These are phyloP conservation scores for Brachionus manjavacas DNA, from an alignment of 1,140 invertebrate genomes.

Conservation along the genomic window DNA sequence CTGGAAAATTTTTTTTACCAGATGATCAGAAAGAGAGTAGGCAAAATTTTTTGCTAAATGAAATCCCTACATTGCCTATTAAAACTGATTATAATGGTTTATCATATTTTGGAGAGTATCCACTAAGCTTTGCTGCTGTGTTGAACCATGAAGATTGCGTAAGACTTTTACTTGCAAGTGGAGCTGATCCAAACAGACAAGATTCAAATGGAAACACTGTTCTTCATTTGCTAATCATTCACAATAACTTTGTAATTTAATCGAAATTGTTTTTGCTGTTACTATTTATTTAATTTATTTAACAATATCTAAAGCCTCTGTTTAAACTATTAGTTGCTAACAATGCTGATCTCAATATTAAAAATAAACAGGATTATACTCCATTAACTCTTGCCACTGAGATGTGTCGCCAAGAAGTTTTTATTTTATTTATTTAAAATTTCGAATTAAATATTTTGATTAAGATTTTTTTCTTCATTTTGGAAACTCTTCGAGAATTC, in stretches of 20 bases:
- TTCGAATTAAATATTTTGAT: neutral
- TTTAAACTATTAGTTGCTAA: slow-evolving; percentile 91
- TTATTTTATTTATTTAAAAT: neutral
- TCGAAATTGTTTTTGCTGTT: neutral
- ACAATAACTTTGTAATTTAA: slow-evolving; percentile 74
- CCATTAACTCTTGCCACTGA: slow-evolving; percentile 88
- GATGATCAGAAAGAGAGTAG: slow-evolving; percentile 91
- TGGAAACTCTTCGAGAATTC: slow-evolving; percentile 86
- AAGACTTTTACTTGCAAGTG: slow-evolving; percentile 80
- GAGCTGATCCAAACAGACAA: slow-evolving; percentile 87
- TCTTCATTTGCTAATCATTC: slow-evolving; percentile 91
- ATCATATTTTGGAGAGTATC: slow-evolving; percentile 97
- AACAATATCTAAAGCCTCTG: slow-evolving; percentile 64
- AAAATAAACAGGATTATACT: slow-evolving; percentile 80
- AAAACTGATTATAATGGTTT: slow-evolving; percentile 90
- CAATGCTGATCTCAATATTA: slow-evolving; percentile 75
- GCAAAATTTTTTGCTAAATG: slow-evolving; percentile 72
- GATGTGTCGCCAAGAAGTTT: slow-evolving; percentile 74
- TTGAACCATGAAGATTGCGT: slow-evolving; percentile 94
- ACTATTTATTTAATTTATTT: neutral
- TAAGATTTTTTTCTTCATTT: slow-evolving; percentile 83
- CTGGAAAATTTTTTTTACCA: slow-evolving; percentile 77
- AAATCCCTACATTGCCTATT: slow-evolving; percentile 76
- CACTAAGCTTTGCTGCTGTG: slow-evolving; percentile 88
- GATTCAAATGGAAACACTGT: slow-evolving; percentile 97